A percentile compares a stretch with the other conserved stretches of the same genome.
Conservation (phyloP, 2,797 vertebrate genomes). For the Paedocypris micromegethes region DNA sequence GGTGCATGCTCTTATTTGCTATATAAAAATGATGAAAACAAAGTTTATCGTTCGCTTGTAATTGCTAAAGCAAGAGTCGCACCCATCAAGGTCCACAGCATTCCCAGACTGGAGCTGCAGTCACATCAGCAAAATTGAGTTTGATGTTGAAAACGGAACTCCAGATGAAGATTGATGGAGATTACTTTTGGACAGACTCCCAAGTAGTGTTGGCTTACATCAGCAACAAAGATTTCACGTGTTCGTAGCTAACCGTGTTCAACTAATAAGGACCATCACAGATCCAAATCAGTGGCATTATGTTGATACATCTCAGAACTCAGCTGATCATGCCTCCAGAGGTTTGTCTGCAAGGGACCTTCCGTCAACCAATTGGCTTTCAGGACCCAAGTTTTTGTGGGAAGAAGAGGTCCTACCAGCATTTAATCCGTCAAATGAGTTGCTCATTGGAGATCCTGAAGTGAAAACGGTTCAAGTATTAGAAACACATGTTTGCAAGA, state of each 20-base stretch:
- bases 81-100: slow-evolving; percentile 39
- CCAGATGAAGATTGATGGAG: slow-evolving; percentile 25
- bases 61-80: slow-evolving; percentile 46
- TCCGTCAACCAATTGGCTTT: slow-evolving; percentile 9
- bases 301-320: slow-evolving; percentile 30
- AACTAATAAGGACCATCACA: slow-evolving; percentile 33
- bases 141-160: slow-evolving; percentile 33
- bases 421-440: background rate
- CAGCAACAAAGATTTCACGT: slow-evolving; percentile 29
- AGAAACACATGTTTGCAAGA: background rate
- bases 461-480: slow-evolving; percentile 16
- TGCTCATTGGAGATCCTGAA: slow-evolving; percentile 44
- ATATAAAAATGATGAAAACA: background rate
- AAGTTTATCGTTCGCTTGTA: slow-evolving; percentile 32
- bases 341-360: slow-evolving; percentile 20
- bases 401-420: slow-evolving; percentile 3
- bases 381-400: slow-evolving; percentile 34
- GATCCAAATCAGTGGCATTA: slow-evolving; percentile 36
- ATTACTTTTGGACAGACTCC: slow-evolving; percentile 41
- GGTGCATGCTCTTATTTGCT: slow-evolving; percentile 41
- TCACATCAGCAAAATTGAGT: slow-evolving; percentile 1
- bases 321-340: slow-evolving; percentile 26
- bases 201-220: slow-evolving; percentile 38
- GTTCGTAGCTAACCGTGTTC: slow-evolving; percentile 35
- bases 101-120: slow-evolving; percentile 37